These are phyloP conservation scores for Torymus tubicola DNA, from an alignment of 2,888 invertebrate genomes.

Conservation along the genomic window DNA sequence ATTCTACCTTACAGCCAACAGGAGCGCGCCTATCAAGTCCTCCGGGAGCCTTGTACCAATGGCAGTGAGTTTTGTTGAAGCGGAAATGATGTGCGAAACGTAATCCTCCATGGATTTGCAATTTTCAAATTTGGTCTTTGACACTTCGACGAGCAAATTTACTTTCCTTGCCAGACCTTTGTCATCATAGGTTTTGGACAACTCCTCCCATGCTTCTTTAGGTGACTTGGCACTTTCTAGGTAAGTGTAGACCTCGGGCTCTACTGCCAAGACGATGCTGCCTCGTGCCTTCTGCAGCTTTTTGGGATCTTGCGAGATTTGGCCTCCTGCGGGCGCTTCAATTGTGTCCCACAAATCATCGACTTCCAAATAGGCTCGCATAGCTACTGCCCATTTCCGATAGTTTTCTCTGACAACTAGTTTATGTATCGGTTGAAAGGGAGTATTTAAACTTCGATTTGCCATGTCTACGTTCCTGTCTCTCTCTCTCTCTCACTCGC, in stretches of 20 bases:
- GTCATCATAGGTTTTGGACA: too few species aligned
- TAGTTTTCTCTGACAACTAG: conserved; percentile 45
- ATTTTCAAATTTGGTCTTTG: conserved; percentile 61
- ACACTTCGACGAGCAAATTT: conserved; percentile 40
- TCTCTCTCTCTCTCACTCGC: too few species aligned
- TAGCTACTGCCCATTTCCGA: conserved; percentile 24
- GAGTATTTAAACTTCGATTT: background rate
- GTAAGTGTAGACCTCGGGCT: conserved; percentile 64
- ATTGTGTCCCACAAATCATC: conserved; percentile 53
- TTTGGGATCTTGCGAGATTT: background rate
- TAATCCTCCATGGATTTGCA: conserved; percentile 65
- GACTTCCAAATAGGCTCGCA: background rate
- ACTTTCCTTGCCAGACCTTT: too few species aligned
- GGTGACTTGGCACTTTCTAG: conserved; percentile 61
- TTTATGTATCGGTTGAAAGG: background rate
- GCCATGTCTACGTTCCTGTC: too few species aligned
- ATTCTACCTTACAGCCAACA: conserved; percentile 60
- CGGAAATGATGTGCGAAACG: conserved; percentile 64
- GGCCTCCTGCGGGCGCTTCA: background rate
- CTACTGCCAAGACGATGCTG: conserved; percentile 39
- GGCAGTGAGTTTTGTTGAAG: conserved; percentile 63
- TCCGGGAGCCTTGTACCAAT: conserved; percentile 63
- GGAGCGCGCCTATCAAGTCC: conserved; percentile 66
- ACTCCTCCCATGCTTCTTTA: conserved; percentile 55
- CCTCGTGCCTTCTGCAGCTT: conserved; percentile 1